Evolutionary conservation across 2,888 invertebrate species (phyloP).

Genomic region (Griposia aprilina): DNA sequence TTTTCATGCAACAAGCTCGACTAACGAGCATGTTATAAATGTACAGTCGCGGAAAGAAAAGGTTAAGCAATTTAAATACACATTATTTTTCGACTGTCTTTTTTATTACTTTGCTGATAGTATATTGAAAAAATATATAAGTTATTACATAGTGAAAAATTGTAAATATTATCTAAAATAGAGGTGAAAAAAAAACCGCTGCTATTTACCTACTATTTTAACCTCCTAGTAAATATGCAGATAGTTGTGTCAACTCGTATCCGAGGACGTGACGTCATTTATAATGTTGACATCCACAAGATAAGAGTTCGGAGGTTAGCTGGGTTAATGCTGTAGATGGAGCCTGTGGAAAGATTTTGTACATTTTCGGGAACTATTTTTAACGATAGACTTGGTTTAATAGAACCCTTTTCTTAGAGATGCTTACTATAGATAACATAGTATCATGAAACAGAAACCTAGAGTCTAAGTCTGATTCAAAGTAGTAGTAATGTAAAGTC

Average conservation of each 20-base stretch:
- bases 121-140: neutral
- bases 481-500: neutral
- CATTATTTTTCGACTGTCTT: neutral
- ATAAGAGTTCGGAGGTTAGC: constrained; percentile 38
- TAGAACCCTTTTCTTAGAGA: neutral
- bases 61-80: neutral
- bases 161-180: neutral
- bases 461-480: neutral
- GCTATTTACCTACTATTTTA: neutral
- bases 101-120: neutral
- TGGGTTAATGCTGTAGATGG: constrained; percentile 36
- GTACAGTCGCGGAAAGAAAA: neutral
- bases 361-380: neutral
- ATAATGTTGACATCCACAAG: constrained; percentile 51
- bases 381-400: neutral
- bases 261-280: constrained; percentile 66
- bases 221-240: constrained; percentile 77
- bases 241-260: constrained; percentile 73
- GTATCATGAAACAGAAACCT: neutral
- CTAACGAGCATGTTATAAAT: constrained; percentile 56
- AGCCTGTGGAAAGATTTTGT: constrained; percentile 19
- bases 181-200: no score
- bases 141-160: no score
- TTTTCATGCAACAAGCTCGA: constrained; percentile 52
- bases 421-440: neutral